These are phyloP conservation scores for Amitus sp. DNA, from an alignment of 2,888 invertebrate species.

Conservation along the genomic window DNA sequence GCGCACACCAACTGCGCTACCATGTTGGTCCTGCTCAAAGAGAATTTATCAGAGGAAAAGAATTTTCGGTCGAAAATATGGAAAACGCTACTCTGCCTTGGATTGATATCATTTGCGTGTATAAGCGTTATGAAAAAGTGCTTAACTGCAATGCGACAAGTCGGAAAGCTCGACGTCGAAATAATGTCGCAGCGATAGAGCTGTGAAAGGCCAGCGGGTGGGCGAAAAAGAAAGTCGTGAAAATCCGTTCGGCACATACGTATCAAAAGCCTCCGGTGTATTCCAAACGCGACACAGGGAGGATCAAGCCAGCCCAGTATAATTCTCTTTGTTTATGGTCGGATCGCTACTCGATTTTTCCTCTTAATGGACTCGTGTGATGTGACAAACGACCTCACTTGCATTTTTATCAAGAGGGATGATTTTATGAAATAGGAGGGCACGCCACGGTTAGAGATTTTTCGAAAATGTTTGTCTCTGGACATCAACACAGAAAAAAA, in stretches of 20 bases:
- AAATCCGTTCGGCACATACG: constrained; percentile 45
- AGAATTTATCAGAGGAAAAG: no score
- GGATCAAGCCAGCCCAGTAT: constrained; percentile 51
- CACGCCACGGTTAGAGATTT: not conserved
- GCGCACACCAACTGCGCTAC: not conserved
- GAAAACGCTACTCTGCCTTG: no score
- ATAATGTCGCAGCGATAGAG: constrained; percentile 6
- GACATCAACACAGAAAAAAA: no score
- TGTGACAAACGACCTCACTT: constrained; percentile 56
- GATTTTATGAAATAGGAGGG: not conserved
- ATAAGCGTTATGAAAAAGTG: constrained; percentile 6
- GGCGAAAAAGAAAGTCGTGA: constrained; percentile 29
- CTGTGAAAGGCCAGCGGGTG: constrained; percentile 11
- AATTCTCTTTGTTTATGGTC: constrained; percentile 63
- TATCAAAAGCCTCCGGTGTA: constrained; percentile 36
- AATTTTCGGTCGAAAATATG: no score
- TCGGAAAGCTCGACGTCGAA: constrained; percentile 7
- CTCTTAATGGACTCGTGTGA: constrained; percentile 58
- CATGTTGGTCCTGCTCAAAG: no score
- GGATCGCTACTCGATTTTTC: constrained; percentile 60
- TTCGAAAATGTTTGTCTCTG: no score
- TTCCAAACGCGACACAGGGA: constrained; percentile 39
- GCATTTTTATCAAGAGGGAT: constrained; percentile 39
- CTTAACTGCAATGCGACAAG: constrained; percentile 21
- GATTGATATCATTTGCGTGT: constrained; percentile 12